Base-by-base conservation (phyloP, 2,797 vertebrate species). In the Cottoperca gobio region DNA sequence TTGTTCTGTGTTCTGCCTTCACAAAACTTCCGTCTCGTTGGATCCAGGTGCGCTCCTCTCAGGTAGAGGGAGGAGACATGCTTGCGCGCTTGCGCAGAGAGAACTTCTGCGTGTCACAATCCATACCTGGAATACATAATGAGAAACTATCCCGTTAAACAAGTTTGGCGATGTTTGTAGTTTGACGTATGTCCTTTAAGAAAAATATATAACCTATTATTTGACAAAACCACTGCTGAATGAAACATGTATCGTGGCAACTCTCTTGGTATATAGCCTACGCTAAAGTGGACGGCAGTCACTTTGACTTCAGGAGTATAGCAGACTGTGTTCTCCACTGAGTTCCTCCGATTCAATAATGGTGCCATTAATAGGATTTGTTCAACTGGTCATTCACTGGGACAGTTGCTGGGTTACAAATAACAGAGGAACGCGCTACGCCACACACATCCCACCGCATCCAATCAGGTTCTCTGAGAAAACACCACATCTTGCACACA, bases 21-120 rank as follows among this genome's bases (percentile, higher is more conserved):
- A 59, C 66, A 45, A 70, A 86, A 94, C 95, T 96, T 96, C 95
- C 95, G 95, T 93, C 90, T 95, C 84, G 93, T 79, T 94, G 92
- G 93, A 91, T 91, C 93, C 94, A 96, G 95, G 95, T 96, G 95
- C 57, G 93, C 85, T 89, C 40, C 72, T 70, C 85, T 87, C 95
- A 95, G 95, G 95, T 95, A 94, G 83, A 86, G 79, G 90, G 89
- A 70, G 91, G 87, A 46, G 91, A 87, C 85, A 40, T 31, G 31
- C 19, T 9, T 70, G n/a, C 26, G 88, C 94, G 94, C 93, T 3
- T 94, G 94, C 94, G 94, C 91, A 90, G 7, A 73, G 5, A 23
- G 10, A 62, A 70, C 40, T 8, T 37, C 54, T 31, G 75, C 61
- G 72, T 76, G 79, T 81, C 85, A 74, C 70, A 66, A 54, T 48